Evolutionary conservation across 2,797 vertebrate genomes (phyloP), one percentile per base, ranked within the genome.

Genomic region (Anguilla megastoma): DNA sequence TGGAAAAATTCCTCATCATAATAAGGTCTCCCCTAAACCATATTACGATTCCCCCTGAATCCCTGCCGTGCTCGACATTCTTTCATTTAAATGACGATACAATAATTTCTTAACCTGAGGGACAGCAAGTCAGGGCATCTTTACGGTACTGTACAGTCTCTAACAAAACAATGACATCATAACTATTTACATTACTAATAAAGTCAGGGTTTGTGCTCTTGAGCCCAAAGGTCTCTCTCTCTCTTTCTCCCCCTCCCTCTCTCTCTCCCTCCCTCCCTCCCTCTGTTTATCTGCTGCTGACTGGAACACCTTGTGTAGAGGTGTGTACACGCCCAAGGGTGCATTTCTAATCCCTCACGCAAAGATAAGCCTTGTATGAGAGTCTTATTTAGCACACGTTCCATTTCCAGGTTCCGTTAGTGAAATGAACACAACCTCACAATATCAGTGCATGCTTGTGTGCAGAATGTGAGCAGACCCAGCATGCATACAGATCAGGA

Each of bases 321-420:
- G 63, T n/a, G 86, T 41, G 48, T 50, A 88, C 80, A 86, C 86
- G 85, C 83, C 41, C 27, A 80, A 86, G 90, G 89, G 52, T 9
- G 14, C 30, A 45, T 89, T 54, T 89, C 54, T 90, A 88, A 91
- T 90, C 87, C 85, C 85, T 83, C 58, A 84, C 21, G 60, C 82
- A 58, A 74, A 88, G 88, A 89, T 89, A 89, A 89, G 88, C 69
- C 88, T 85, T 89, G 90, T 89, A 84, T 88, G 85, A 88, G 87
- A 86, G 89, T 80, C 87, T 85, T 89, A 90, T 90, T 90, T 90
- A 89, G 89, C 82, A 74, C 58, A 86, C 18, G 71, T 87, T 89
- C 88, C 82, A 58, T 89, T 86, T 89, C 79, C 86, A 87, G 85
- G 80, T 87, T 54, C 89, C 86, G 87, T 71, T 83, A 52, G 86